Evolutionary conservation across 2,797 vertebrate species (phyloP).

Genomic region (Acanthiza pusilla): DNA sequence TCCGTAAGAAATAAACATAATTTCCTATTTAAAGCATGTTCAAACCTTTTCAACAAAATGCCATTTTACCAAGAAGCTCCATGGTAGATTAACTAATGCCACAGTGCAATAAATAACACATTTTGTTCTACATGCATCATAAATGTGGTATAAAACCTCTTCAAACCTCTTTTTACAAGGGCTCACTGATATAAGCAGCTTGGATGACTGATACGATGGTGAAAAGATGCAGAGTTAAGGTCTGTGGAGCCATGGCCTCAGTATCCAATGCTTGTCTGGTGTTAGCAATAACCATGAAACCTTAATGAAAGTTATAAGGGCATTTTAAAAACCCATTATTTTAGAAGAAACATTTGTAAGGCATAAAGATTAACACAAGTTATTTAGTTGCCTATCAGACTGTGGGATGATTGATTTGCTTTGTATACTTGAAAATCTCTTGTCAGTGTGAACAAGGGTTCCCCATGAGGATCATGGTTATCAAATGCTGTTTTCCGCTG

Average conservation of each 20-base stretch:
- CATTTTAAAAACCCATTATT: not conserved
- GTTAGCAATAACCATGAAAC: not conserved
- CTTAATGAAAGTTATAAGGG: not conserved
- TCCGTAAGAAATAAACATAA: not conserved
- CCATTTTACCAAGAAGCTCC: not conserved
- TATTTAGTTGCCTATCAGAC: not conserved
- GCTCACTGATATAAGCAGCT: not conserved
- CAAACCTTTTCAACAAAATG: not conserved
- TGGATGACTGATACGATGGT: not conserved
- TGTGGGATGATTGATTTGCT: not conserved
- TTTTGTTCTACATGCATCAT: not conserved
- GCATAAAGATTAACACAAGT: not conserved
- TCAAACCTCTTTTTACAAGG: not conserved
- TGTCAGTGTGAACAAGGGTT: not conserved
- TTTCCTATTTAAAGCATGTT: not conserved
- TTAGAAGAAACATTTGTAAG: not conserved
- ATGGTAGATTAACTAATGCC: not conserved
- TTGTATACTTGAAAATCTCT: not conserved
- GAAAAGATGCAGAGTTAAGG: not conserved
- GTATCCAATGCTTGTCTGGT: not conserved
- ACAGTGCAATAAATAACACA: not conserved
- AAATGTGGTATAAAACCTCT: not conserved
- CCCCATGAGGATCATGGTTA: not conserved
- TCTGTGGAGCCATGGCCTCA: not conserved
- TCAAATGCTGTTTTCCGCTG: not conserved